Percentiles rank a stretch among this genome's conserved stretches.
phyloP scores from a whole-genome alignment of 2,113 vertebrate species.

The Cynocephalus volans region DNA sequence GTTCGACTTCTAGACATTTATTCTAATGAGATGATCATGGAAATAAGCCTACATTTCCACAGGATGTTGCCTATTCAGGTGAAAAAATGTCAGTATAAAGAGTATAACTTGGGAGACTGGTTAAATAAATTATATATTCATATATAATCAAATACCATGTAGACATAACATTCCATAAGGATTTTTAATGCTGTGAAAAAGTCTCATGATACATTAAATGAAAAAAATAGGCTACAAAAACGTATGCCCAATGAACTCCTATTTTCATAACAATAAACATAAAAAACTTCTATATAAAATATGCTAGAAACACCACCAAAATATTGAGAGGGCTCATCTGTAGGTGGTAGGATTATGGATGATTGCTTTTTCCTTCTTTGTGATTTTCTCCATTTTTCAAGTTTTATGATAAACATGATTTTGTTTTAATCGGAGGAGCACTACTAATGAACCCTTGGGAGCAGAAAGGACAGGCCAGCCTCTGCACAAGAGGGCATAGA shows the following conservation, averaged over 20 bases:
- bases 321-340: neutral
- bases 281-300: neutral
- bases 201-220: neutral
- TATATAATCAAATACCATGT: neutral
- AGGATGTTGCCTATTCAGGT: neutral
- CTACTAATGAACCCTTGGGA: neutral
- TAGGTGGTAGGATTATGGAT: neutral
- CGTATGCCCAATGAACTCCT: neutral
- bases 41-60: slow-evolving; percentile 53
- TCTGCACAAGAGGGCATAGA: neutral
- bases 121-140: neutral
- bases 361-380: neutral
- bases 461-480: neutral
- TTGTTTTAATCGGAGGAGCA: neutral
- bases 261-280: slow-evolving; percentile 29
- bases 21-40: slow-evolving; percentile 65
- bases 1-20: slow-evolving; percentile 6
- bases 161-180: neutral
- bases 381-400: slow-evolving; percentile 25
- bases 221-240: neutral
- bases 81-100: slow-evolving; percentile 48
- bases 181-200: neutral
- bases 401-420: neutral
- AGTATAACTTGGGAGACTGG: neutral
- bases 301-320: neutral